Base-by-base conservation (phyloP, 2,888 invertebrate species). In the Aleiodes leptofemur region DNA sequence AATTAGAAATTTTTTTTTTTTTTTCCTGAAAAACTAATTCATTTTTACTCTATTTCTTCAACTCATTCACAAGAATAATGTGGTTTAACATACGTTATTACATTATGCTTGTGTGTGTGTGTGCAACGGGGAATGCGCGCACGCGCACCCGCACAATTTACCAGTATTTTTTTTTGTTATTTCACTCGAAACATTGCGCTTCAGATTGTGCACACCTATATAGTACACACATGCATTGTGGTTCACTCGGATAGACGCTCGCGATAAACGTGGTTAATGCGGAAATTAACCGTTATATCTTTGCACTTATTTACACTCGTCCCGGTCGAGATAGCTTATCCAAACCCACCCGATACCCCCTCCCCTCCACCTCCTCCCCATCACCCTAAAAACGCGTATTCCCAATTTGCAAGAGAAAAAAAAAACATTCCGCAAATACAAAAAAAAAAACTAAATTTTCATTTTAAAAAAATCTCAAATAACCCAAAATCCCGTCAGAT, bases 201-300 rank as follows among this genome's bases (percentile, higher is more conserved):
- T 43, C 61, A 61, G 61, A 61, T 61, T 61, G 43, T 16, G 43
- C 38, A 14, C 61, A 38, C 43, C 16, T 38, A 34, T 43, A 61
- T 61, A n/a, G n/a, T n/a, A 38, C 43, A 55, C 14, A 55, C 61
- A 61, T 38, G 61, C 69, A 70, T 64, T 80, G 84, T 83, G 80
- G 84, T 81, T 83, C 82, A 80, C 82, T 81, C 81, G 87, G 87
- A 87, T 86, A 86, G 85, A 86, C 86, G 83, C 80, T 59, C 80
- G 84, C 86, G 87, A 88, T 87, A 87, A 86, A 82, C 85, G 83
- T 82, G 83, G 83, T 85, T 85, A 85, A 86, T 84, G 85, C 87
- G 87, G 88, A 88, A 88, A 88, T 86, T 84, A 87, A 88, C 88
- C 88, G 88, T 88, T 89, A 88, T 87, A 86, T 87, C 88, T 86